Percentiles rank a stretch among this genome's conserved stretches.
phyloP scores from a whole-genome alignment of 2,113 vertebrate genomes.

The Muntiacus reevesi region DNA sequence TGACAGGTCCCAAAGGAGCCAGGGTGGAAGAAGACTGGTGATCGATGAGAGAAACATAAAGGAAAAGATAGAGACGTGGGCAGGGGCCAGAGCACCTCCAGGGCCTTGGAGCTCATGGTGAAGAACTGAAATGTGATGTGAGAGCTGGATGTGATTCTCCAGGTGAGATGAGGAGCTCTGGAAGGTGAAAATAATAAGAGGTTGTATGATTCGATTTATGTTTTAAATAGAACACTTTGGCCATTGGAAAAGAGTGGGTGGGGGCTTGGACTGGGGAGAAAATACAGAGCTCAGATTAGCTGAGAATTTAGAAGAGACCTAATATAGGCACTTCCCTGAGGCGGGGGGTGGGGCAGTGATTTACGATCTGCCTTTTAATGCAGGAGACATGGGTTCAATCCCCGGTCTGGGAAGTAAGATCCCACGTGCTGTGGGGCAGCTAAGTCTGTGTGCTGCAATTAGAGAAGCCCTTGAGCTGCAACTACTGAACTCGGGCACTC shows the following conservation, averaged over 20 bases:
- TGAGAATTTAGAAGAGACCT: too few relatives aligned
- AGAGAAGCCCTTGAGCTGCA: background rate
- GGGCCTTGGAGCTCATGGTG: background rate
- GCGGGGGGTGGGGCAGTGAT: fast-evolving
- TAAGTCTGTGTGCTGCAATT: background rate
- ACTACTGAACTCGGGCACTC: background rate
- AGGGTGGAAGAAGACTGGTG: background rate
- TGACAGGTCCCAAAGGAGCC: background rate
- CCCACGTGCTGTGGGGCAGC: background rate
- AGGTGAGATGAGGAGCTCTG: background rate
- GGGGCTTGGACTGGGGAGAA: background rate
- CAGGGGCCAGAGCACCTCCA: background rate
- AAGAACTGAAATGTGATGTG: background rate
- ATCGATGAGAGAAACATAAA: background rate
- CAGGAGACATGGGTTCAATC: background rate
- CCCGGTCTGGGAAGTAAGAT: background rate
- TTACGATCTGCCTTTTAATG: background rate
- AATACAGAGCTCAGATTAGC: background rate
- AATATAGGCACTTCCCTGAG: background rate
- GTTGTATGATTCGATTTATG: fast-evolving
- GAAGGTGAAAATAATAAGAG: background rate
- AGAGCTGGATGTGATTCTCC: background rate
- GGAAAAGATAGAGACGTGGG: background rate
- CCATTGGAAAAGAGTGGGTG: background rate
- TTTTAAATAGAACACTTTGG: background rate